A percentile compares a stretch with the other conserved stretches of the same genome.
Evolutionary conservation across 2,113 vertebrate genomes (phyloP).

Genomic region (Rhinogobius similis): DNA sequence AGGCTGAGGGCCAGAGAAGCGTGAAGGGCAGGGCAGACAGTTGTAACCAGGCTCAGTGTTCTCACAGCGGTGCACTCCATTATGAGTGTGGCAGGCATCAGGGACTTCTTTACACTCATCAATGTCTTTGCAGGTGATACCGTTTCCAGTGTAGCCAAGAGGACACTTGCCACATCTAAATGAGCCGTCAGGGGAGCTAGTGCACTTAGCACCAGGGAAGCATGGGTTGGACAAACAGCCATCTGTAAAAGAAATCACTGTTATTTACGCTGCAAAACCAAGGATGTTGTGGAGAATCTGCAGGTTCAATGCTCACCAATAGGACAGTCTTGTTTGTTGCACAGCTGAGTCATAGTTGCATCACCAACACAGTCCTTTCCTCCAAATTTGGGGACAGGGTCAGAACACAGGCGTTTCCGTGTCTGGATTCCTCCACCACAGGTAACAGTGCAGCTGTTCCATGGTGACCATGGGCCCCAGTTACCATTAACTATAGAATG

Average conservation of each 20-base stretch:
- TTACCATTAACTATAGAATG: slow-evolving; percentile 87
- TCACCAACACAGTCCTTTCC: slow-evolving; percentile 92
- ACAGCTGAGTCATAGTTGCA: slow-evolving; percentile 79
- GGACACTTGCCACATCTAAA: slow-evolving; percentile 94
- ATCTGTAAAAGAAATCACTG: slow-evolving; percentile 72
- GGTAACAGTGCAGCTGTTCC: slow-evolving; percentile 90
- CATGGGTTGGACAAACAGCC: slow-evolving; percentile 97
- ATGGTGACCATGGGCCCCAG: slow-evolving; percentile 96
- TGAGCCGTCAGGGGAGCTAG: slow-evolving; percentile 90
- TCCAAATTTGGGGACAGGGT: slow-evolving; percentile 87
- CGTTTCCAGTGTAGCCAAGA: slow-evolving; percentile 88
- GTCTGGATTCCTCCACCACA: slow-evolving; percentile 90
- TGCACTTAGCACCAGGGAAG: slow-evolving; percentile 87
- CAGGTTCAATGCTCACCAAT: slow-evolving; percentile 61
- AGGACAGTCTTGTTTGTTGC: slow-evolving; percentile 82
- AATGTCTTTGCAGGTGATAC: slow-evolving; percentile 88
- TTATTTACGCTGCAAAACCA: not conserved
- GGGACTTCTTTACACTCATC: slow-evolving; percentile 93
- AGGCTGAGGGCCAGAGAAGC: slow-evolving; percentile 90
- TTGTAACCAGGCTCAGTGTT: slow-evolving; percentile 96
- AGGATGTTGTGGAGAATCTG: not conserved
- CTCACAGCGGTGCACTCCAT: slow-evolving; percentile 89
- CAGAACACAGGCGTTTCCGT: slow-evolving; percentile 89
- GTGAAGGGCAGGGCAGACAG: slow-evolving; percentile 90
- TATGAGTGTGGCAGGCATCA: slow-evolving; percentile 88